Evolutionary conservation across 2,113 vertebrate species (phyloP), one percentile per base, ranked within the genome.

Genomic region (Narcine bancroftii): DNA sequence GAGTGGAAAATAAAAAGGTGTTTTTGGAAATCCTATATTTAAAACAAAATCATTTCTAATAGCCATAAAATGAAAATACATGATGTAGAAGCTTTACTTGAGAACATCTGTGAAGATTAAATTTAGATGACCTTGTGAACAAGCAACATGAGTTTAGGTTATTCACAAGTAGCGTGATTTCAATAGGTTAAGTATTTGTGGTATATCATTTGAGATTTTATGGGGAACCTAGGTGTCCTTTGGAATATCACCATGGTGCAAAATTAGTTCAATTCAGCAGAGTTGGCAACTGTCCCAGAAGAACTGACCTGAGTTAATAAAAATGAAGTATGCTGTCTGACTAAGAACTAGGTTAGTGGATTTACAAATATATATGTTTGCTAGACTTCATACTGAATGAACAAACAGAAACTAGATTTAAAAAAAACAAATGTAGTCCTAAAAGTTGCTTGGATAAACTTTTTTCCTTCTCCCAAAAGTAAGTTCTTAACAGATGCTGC

Each of bases 261-360:
- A 60, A 85, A 60, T 17, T 87, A n/a, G 33, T 87, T 87, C 50
- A 87, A 21, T 87, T 87, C 53, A 60, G 13, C 29, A 60, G 81
- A 60, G 53, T n/a, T 60, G 56, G 53, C 17, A 60, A 60, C 53
- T 6, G 6, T 87, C 81, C 81, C 81, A 60, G 81, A 60, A 87
- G 81, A 63, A 87, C 81, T 87, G 81, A 60, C 53, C 53, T 36
- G n/a, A 87, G 81, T 63, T 87, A 87, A 87, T 87, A 60, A 63
- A 87, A 87, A 87, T 87, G 81, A 69, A 60, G 7, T 87, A 33
- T 53, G 81, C 53, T 85, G n/a, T 60, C n/a, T 60, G n/a, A 87
- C n/a, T 36, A n/a, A 60, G 81, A 87, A 87, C n/a, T 63, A 56
- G 81, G 81, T 87, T 60, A 63, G 53, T 63, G n/a, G 81, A 60